Conservation (phyloP, 1,140 invertebrate species). For the Platyura marginata region DNA sequence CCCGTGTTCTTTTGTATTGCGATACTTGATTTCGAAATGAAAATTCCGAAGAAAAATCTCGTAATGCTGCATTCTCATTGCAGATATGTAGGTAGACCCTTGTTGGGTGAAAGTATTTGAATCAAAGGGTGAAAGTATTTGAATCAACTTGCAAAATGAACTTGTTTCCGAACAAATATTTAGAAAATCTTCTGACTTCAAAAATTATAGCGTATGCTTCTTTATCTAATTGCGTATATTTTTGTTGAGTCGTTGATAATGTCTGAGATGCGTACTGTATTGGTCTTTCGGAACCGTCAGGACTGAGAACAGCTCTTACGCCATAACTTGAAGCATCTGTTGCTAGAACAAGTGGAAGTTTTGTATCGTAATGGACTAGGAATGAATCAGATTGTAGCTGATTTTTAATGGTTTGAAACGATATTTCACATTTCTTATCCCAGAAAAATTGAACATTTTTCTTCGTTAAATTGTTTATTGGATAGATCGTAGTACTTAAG, state of each 20-base stretch:
- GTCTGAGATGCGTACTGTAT: constrained; percentile 28
- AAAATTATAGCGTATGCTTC: constrained; percentile 30
- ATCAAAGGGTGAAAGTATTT: constrained; percentile 26
- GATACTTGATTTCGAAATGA: neutral
- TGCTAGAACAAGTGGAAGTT: constrained; percentile 28
- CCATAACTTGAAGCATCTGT: constrained; percentile 23
- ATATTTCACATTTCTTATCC: constrained; percentile 8
- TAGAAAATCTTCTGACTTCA: constrained; percentile 28
- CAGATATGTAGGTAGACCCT: constrained; percentile 7
- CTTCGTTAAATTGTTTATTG: constrained; percentile 11
- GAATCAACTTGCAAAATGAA: constrained; percentile 29
- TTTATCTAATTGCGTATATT: constrained; percentile 32
- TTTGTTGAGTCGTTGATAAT: constrained; percentile 24
- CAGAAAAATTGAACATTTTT: constrained; percentile 9
- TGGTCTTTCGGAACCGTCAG: constrained; percentile 24
- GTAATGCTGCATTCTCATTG: constrained; percentile 2
- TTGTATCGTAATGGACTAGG: constrained; percentile 22
- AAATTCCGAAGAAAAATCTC: neutral
- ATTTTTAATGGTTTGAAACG: constrained; percentile 13
- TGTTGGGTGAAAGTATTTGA: constrained; percentile 18
- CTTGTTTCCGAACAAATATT: constrained; percentile 27
- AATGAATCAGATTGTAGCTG: constrained; percentile 11
- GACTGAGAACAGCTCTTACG: constrained; percentile 26
- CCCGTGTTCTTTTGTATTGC: neutral
- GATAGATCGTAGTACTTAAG: constrained; percentile 5